A percentile compares a stretch with the other conserved stretches of the same genome.
Evolutionary conservation across 2,888 invertebrate genomes (phyloP).

Genomic region (Machimus atricapillus): DNA sequence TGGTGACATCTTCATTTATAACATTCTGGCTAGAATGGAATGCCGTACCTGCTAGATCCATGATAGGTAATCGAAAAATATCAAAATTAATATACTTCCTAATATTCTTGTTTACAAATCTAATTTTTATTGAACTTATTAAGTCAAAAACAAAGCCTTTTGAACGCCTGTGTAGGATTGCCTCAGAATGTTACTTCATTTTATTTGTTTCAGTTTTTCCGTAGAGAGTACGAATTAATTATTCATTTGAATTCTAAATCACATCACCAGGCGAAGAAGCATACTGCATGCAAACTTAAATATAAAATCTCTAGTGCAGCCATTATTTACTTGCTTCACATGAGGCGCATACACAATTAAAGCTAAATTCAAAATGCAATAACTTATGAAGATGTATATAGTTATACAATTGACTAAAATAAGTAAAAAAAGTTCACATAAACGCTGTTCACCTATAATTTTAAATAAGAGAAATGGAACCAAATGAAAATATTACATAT

Average conservation of each 20-base stretch:
- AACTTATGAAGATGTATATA: neutral
- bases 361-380: slow-evolving; percentile 12
- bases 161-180: slow-evolving; percentile 42
- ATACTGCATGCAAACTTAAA: slow-evolving; percentile 34
- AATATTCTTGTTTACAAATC: slow-evolving; percentile 7
- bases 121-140: slow-evolving; percentile 3
- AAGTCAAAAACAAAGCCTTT: neutral
- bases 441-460: slow-evolving; percentile 46
- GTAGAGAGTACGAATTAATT: slow-evolving; percentile 3
- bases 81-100: neutral
- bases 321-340: slow-evolving; percentile 14
- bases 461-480: slow-evolving; percentile 29
- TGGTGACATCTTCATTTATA: slow-evolving; percentile 96
- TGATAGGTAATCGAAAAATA: slow-evolving; percentile 75
- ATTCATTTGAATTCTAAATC: slow-evolving; percentile 19
- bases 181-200: slow-evolving; percentile 30
- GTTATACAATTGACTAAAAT: slow-evolving; percentile 1
- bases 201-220: slow-evolving; percentile 7
- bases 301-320: neutral
- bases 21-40: slow-evolving; percentile 98
- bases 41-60: slow-evolving; percentile 93
- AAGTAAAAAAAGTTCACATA: slow-evolving; percentile 40
- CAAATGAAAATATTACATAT: neutral
- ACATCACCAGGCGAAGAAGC: slow-evolving; percentile 32
- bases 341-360: slow-evolving; percentile 24